Evolutionary conservation across 2,113 vertebrate species (phyloP).

Genomic region (Natator depressus): DNA sequence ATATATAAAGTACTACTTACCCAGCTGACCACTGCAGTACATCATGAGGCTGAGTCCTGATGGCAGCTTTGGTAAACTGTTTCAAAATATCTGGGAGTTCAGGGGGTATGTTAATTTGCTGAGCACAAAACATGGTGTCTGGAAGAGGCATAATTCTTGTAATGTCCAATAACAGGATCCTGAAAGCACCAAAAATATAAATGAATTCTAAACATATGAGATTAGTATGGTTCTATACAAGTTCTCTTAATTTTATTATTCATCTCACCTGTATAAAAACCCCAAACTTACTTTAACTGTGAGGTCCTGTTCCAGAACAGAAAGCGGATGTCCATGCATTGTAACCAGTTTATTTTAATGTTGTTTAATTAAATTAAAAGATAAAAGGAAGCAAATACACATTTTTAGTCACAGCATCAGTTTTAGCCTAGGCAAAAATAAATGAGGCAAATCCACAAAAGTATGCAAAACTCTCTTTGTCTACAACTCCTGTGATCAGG

Average conservation of each 20-base stretch:
- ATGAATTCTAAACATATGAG: neutral
- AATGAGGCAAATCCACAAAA: neutral
- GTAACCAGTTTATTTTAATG: neutral
- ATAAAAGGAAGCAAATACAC: neutral
- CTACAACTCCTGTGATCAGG: neutral
- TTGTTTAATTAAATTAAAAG: neutral
- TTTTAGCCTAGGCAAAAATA: neutral
- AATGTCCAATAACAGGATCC: neutral
- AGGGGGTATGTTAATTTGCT: conserved; percentile 91
- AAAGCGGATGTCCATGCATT: neutral
- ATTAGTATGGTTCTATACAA: neutral
- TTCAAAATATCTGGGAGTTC: conserved; percentile 91
- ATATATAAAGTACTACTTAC: conserved; percentile 75
- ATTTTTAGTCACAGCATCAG: neutral
- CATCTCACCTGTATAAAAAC: neutral
- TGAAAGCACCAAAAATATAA: neutral
- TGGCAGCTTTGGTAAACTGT: conserved; percentile 91
- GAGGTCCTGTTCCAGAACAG: neutral
- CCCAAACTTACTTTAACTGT: neutral
- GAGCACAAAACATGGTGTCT: conserved; percentile 89
- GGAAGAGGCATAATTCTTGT: conserved; percentile 83
- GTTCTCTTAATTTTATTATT: neutral
- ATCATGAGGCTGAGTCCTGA: conserved; percentile 89
- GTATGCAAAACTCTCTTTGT: neutral
- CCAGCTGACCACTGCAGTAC: conserved; percentile 88